Evolutionary conservation across 2,797 vertebrate species (phyloP), one percentile per base, ranked within the genome.

Genomic region (Falco concolor): DNA sequence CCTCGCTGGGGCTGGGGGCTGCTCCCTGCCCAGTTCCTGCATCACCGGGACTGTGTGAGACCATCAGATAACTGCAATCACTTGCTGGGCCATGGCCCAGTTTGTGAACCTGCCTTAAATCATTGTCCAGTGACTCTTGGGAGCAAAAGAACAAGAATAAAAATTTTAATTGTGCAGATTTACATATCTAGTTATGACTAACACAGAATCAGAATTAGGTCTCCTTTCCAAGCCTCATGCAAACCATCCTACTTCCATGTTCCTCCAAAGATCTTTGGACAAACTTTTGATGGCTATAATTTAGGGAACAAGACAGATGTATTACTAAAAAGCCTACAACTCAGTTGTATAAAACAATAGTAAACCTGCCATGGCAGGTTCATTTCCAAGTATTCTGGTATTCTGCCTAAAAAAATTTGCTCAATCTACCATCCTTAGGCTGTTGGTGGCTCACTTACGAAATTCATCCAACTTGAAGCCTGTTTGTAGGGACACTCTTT

Each of bases 41-140:
- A 59, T n/a, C 24, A 3, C 38, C 47, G 52, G 16, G 60, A 64
- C n/a, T 28, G 4, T 10, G 14, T 38, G 68, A 76, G 79, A 61
- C n/a, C 32, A 49, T 45, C 73, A 88, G 56, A 54, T 60, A 89
- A 44, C 36, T 45, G n/a, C 36, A 77, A 40, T 49, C 56, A 49
- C 44, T 80, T 80, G 44, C 54, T 53, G 49, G 44, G 42, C 20
- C 11, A 9, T 6, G 5, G 44, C 44, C 49, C 44, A 52, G 20
- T 52, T 73, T 92, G 36, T 47, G 83, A 92, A 25, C 28, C 80
- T n/a, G 54, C 60, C 74, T 81, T 60, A 65, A 93, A 92, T 69
- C 30, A 23, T 8, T 93, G 78, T 79, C 38, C 27, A 60, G 13
- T 13, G n/a, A 63, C 75, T 74, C 28, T 17, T 25, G 60, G 49